These are phyloP conservation scores for Aplysia californica DNA, from an alignment of 1,140 invertebrate species.

Conservation along the genomic window DNA sequence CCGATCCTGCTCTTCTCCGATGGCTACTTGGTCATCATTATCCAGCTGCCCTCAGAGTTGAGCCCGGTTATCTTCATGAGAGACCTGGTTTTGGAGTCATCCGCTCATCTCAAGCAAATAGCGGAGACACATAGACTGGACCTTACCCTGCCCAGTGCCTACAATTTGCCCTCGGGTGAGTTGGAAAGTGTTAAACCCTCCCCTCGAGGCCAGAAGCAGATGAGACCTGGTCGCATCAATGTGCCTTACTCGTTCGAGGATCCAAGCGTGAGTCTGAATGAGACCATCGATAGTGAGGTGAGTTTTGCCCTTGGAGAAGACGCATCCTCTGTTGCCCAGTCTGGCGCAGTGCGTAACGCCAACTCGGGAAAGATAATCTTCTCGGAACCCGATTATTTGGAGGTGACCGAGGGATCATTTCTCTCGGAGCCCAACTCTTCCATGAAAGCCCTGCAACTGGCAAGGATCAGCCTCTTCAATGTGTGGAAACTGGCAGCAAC, in stretches of 20 bases:
- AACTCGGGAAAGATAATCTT: constrained; percentile 61
- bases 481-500: constrained; percentile 61
- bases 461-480: constrained; percentile 42
- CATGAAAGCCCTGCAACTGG: constrained; percentile 40
- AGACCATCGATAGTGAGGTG: constrained; percentile 55
- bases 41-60: constrained; percentile 49
- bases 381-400: constrained; percentile 50
- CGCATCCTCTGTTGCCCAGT: constrained; percentile 19
- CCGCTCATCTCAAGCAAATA: constrained; percentile 46
- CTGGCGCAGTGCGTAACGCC: constrained; percentile 38
- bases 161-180: constrained; percentile 39
- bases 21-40: constrained; percentile 64
- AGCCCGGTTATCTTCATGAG: constrained; percentile 52
- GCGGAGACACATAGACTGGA: constrained; percentile 40
- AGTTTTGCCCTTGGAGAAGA: constrained; percentile 38
- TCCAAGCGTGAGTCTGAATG: constrained; percentile 41
- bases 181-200: constrained; percentile 13
- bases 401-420: constrained; percentile 5
- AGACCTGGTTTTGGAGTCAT: constrained; percentile 53
- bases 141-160: constrained; percentile 50
- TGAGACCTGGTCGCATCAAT: neutral
- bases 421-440: constrained; percentile 26
- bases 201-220: neutral
- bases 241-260: constrained; percentile 52
- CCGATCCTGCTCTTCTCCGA: constrained; percentile 66